Evolutionary conservation across 2,888 invertebrate species (phyloP).

Genomic region (Tenthredo scrophulariae): DNA sequence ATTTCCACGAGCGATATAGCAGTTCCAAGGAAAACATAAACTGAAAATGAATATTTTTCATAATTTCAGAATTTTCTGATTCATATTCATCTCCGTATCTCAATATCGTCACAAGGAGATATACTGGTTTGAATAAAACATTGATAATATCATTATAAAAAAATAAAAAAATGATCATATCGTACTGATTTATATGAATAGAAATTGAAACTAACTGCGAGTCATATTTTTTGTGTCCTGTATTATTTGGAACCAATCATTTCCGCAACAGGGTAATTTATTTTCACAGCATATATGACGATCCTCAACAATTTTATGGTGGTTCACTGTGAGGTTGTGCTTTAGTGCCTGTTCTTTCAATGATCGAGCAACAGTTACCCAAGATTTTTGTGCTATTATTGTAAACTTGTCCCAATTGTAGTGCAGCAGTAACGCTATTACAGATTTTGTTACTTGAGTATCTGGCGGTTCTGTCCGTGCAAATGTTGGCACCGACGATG

Average conservation of each 20-base stretch:
- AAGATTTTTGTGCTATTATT: slow-evolving; percentile 90
- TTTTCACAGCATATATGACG: slow-evolving; percentile 89
- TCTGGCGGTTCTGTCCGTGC: slow-evolving; percentile 96
- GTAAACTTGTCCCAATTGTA: slow-evolving; percentile 97
- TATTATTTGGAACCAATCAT: slow-evolving; percentile 91
- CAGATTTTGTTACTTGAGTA: slow-evolving; percentile 96
- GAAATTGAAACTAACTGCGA: slow-evolving; percentile 82
- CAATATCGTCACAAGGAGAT: background rate
- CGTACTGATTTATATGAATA: background rate
- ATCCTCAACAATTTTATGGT: slow-evolving; percentile 86
- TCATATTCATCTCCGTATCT: background rate
- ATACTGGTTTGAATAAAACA: slow-evolving; percentile 3
- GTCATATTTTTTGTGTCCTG: slow-evolving; percentile 93
- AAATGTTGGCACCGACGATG: slow-evolving; percentile 93
- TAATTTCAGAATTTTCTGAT: background rate
- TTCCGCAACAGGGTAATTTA: slow-evolving; percentile 87
- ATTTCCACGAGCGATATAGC: slow-evolving; percentile 92
- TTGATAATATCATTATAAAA: background rate
- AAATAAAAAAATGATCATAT: slow-evolving; percentile 5
- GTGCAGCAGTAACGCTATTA: slow-evolving; percentile 93
- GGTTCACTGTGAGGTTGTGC: slow-evolving; percentile 92
- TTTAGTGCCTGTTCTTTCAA: slow-evolving; percentile 87
- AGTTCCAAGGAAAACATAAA: slow-evolving; percentile 96
- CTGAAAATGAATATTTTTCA: slow-evolving; percentile 81
- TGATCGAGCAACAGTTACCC: slow-evolving; percentile 90